phyloP scores from a whole-genome alignment of 2,113 vertebrate species.

The Steatornis caripensis region DNA sequence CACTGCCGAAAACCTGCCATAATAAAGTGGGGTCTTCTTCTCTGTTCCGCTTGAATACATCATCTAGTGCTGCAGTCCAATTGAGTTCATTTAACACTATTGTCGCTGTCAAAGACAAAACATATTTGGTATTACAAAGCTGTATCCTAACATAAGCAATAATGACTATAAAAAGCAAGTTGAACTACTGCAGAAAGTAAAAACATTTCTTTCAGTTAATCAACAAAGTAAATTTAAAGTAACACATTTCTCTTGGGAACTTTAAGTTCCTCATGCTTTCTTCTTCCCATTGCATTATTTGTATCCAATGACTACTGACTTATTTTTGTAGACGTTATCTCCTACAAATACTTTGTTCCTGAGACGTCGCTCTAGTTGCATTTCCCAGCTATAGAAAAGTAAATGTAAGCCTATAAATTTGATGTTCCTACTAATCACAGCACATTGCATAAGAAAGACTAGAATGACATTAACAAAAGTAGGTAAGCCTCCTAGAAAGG shows the following conservation, averaged over 20 bases:
- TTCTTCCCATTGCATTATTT: background rate
- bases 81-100: conserved; percentile 96
- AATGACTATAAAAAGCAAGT: background rate
- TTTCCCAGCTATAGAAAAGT: background rate
- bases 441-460: background rate
- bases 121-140: background rate
- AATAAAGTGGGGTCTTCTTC: conserved; percentile 92
- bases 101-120: conserved; percentile 75
- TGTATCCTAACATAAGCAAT: background rate
- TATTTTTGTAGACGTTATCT: background rate
- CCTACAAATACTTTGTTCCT: background rate
- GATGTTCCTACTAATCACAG: background rate
- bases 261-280: background rate
- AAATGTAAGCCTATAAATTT: background rate
- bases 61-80: conserved; percentile 91
- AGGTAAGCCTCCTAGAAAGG: background rate
- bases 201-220: background rate
- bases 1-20: conserved; percentile 98
- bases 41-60: conserved; percentile 90
- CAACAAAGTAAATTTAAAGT: background rate
- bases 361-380: background rate
- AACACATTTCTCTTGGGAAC: background rate
- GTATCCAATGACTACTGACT: background rate
- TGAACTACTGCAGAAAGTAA: background rate
- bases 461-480: background rate